Percentiles rank a stretch among this genome's conserved stretches.
phyloP scores from a whole-genome alignment of 2,113 vertebrate genomes.

The Tupaia tana region DNA sequence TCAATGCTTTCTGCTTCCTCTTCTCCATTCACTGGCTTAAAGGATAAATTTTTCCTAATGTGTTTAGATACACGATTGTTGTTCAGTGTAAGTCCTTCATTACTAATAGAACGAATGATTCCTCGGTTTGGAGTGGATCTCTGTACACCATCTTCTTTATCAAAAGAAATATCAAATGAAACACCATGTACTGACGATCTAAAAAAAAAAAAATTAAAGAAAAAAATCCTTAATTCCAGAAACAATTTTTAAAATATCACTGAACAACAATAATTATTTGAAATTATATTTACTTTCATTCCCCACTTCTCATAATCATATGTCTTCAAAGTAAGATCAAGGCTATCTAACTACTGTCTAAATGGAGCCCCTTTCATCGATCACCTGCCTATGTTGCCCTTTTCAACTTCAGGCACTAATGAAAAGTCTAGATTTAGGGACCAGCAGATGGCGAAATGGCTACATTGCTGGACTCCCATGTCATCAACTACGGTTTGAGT shows the following conservation, averaged over 20 bases:
- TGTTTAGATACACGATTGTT: conserved; percentile 88
- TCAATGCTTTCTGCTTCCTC: conserved; percentile 90
- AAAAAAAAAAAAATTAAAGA: conserved; percentile 26
- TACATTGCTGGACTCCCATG: too few relatives aligned
- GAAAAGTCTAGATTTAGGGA: background rate
- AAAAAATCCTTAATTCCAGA: conserved; percentile 53
- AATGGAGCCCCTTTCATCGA: background rate
- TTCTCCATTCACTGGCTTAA: conserved; percentile 94
- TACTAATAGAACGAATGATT: conserved; percentile 95
- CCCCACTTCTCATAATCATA: background rate
- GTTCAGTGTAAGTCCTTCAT: conserved; percentile 93
- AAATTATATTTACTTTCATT: background rate
- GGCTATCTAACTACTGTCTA: background rate
- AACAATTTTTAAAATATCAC: background rate
- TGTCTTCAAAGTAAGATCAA: too few relatives aligned
- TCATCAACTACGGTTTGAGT: too few relatives aligned
- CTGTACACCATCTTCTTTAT: conserved; percentile 90
- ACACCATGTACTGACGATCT: conserved; percentile 96
- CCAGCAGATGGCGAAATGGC: too few relatives aligned
- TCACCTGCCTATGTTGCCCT: background rate
- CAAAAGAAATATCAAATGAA: conserved; percentile 98
- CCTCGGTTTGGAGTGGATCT: conserved; percentile 84
- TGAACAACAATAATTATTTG: background rate
- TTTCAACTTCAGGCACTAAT: background rate
- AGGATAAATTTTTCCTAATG: conserved; percentile 93